Evolutionary conservation across 2,888 invertebrate genomes (phyloP).

Genomic region (Saturnia pavonia): DNA sequence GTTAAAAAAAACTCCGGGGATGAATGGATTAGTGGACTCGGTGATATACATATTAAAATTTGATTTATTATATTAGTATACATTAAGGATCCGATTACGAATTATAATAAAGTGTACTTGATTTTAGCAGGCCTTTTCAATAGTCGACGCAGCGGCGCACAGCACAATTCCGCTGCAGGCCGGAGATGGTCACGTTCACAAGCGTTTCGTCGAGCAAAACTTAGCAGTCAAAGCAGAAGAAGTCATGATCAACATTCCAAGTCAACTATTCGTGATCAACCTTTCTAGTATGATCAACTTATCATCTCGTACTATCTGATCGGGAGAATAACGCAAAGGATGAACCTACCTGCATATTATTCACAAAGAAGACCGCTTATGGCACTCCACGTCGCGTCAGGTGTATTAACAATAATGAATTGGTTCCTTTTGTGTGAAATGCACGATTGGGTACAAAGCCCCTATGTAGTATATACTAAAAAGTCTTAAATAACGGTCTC

Average conservation of each 20-base stretch:
- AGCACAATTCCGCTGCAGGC: conserved; percentile 43
- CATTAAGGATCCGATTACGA: background rate
- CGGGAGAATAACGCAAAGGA: background rate
- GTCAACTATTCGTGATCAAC: conserved; percentile 19
- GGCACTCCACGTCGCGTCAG: no score
- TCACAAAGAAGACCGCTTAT: background rate
- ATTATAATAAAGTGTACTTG: background rate
- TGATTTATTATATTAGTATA: no score
- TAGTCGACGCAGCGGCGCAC: conserved; percentile 44
- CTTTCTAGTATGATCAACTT: background rate
- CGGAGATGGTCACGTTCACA: conserved; percentile 56
- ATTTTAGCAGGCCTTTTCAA: conserved; percentile 35
- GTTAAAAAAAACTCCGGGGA: no score
- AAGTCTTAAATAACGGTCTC: no score
- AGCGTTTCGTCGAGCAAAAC: conserved; percentile 53
- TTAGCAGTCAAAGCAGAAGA: conserved; percentile 56
- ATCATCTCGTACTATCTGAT: background rate
- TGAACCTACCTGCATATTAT: background rate
- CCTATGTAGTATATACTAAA: no score
- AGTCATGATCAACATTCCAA: conserved; percentile 57
- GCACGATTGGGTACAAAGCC: background rate
- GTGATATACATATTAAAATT: no score
- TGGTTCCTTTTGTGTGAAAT: background rate
- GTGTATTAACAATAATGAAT: no score
- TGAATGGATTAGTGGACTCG: no score